Evolutionary conservation across 2,113 vertebrate genomes (phyloP).

Genomic region (Scartelaos histophorus): DNA sequence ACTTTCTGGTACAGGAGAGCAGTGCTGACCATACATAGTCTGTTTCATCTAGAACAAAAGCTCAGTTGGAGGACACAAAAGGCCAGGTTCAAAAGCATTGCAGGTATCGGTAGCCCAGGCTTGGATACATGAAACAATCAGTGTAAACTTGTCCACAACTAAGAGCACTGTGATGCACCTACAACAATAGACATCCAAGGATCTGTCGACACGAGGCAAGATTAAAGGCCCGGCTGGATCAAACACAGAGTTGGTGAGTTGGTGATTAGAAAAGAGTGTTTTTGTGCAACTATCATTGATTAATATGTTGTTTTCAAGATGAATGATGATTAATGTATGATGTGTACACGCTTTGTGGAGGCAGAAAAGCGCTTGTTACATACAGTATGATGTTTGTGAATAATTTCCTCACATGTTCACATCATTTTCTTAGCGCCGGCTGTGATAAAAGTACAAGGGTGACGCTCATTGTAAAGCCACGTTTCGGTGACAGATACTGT

Average conservation of each 20-base stretch:
- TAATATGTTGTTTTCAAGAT: slow-evolving; percentile 43
- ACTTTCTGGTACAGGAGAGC: slow-evolving; percentile 60
- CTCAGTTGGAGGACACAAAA: slow-evolving; percentile 71
- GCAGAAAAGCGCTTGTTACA: neutral
- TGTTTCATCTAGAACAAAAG: slow-evolving; percentile 84
- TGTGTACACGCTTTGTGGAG: slow-evolving; percentile 16
- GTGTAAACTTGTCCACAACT: slow-evolving; percentile 73
- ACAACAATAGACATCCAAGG: slow-evolving; percentile 54
- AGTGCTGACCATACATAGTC: slow-evolving; percentile 78
- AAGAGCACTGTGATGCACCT: slow-evolving; percentile 62
- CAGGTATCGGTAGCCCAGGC: slow-evolving; percentile 63
- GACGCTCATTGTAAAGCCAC: slow-evolving; percentile 27
- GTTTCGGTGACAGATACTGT: slow-evolving; percentile 42
- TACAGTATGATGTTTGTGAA: slow-evolving; percentile 2
- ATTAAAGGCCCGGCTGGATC: slow-evolving; percentile 55
- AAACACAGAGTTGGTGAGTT: slow-evolving; percentile 48
- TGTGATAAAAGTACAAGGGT: slow-evolving; percentile 36
- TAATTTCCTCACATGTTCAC: slow-evolving; percentile 20
- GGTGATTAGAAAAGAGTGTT: slow-evolving; percentile 54
- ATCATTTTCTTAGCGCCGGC: slow-evolving; percentile 25
- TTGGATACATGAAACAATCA: slow-evolving; percentile 77
- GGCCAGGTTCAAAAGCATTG: slow-evolving; percentile 76
- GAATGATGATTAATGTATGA: slow-evolving; percentile 41
- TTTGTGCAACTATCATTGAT: slow-evolving; percentile 41
- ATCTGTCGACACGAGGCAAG: slow-evolving; percentile 44